Evolutionary conservation across 2,888 invertebrate species (phyloP), one percentile per base, ranked within the genome.

Genomic region (Spialia ferax): DNA sequence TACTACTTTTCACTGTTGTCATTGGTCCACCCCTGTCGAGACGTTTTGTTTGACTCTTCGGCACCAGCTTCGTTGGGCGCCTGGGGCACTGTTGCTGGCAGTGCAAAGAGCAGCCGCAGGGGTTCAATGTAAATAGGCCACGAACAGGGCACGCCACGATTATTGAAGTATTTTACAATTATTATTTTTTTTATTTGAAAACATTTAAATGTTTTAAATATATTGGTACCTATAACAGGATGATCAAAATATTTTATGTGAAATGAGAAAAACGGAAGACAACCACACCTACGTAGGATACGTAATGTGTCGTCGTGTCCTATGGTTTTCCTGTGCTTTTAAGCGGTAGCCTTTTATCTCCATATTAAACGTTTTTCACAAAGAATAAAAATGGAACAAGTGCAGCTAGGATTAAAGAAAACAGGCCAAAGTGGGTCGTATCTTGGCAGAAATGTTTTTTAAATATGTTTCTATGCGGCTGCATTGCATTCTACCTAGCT

Each of bases 311-410:
- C 29, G 26, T 15, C n/a, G 29, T 50, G 20, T 50, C 48, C 48
- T 50, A 29, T 11, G 29, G 26, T 11, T 61, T 48, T 64, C 64
- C 23, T 48, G 57, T 57, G 13, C 32, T 57, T 56, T 35, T 18
- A 64, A 64, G 23, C 48, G 22, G 15, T 23, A 48, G 52, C 50
- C 38, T 52, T 52, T 66, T 60, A 66, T 66, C 59, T 66, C 60
- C 5, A 52, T 54, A 54, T 45, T 66, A 61, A 61, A 66, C 60
- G 60, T 54, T 60, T 54, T 60, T 54, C 54, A 66, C 60, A 60
- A 66, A 60, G 66, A 60, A 66, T 18, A 10, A 66, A 66, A 66
- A 66, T 66, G 60, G 66, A 29, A 66, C 59, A 65, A 65, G 64
- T 65, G 54, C 52, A 59, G 57, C 65, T 59, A 59, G 65, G 65